A percentile compares a stretch with the other conserved stretches of the same genome.
These are phyloP conservation scores for Lasiurus borealis DNA, from an alignment of 2,113 vertebrate genomes.

Conservation along the genomic window DNA sequence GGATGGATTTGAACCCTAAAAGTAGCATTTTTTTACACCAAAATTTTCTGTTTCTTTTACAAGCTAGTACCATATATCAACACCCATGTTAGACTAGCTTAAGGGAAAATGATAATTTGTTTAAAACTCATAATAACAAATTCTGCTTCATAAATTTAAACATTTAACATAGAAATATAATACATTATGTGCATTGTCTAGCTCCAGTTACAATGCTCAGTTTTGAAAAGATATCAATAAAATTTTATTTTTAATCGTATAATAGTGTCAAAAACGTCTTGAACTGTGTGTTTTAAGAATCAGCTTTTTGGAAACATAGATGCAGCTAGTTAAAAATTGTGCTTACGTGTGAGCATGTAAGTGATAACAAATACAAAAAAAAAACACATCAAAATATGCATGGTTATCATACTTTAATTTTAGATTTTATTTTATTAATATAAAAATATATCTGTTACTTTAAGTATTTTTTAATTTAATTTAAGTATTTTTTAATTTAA, in stretches of 20 bases:
- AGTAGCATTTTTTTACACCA: neutral
- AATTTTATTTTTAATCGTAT: neutral
- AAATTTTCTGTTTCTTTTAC: neutral
- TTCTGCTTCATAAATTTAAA: neutral
- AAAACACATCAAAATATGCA: neutral
- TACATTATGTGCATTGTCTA: neutral
- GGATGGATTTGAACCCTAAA: neutral
- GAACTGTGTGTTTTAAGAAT: neutral
- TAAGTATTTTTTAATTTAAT: too few relatives aligned
- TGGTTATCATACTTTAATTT: neutral
- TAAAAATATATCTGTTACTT: neutral
- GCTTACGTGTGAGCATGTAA: neutral
- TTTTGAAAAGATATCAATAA: neutral
- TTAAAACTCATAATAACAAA: neutral
- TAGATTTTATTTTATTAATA: constrained; percentile 37
- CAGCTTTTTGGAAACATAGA: neutral
- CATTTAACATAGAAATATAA: neutral
- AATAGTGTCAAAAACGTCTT: neutral
- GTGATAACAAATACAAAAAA: neutral
- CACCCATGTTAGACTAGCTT: neutral
- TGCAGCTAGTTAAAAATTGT: neutral
- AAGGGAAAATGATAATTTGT: neutral
- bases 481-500: neutral
- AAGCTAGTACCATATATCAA: neutral
- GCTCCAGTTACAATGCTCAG: neutral